Base-by-base conservation (phyloP, 2,113 vertebrate genomes). In the Bolborhynchus lineola region DNA sequence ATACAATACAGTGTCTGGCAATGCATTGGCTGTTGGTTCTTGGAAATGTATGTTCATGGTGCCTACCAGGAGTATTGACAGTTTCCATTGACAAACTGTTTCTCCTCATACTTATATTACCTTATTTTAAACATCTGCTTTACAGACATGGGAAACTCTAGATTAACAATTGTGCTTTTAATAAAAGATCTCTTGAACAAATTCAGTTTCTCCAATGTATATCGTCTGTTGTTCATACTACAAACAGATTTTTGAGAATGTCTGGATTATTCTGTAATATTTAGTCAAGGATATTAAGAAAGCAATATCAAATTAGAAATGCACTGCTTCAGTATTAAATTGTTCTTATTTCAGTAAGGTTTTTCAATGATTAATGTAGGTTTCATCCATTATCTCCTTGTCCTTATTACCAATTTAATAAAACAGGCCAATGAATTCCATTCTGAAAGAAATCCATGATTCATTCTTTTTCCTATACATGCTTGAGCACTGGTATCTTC, bases 211-310 rank as follows among this genome's bases (percentile, higher is more conserved):
- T 65, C 21, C 63, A 37, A 6, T n/a, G 21, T 39, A n/a, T 20
- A 24, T 11, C 50, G n/a, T 25, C 29, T 88, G 37, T 31, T 94
- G 42, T 52, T 84, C 26, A 5, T 69, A 37, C 57, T 72, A 12
- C 19, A 86, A 49, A 44, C 33, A 89, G 85, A 89, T 82, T 84
- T 79, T 88, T 87, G 57, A 92, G 13, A 9, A 29, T 81, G 37
- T 70, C 64, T 65, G 13, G 37, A 11, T 46, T 83, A 68, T 46
- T 59, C 46, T 53, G 24, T 67, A 74, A 63, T 92, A 52, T 67
- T 93, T 86, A 93, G 50, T 75, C 50, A 82, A 64, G 37, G 42
- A 26, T 92, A 83, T 82, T 65, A 79, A 92, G 44, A 53, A 88
- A 78, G 68, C 65, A 86, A 39, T 64, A 75, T 19, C 67, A 88